These are phyloP conservation scores for Bovichtus diacanthus DNA, from an alignment of 2,797 vertebrate species.

Conservation along the genomic window DNA sequence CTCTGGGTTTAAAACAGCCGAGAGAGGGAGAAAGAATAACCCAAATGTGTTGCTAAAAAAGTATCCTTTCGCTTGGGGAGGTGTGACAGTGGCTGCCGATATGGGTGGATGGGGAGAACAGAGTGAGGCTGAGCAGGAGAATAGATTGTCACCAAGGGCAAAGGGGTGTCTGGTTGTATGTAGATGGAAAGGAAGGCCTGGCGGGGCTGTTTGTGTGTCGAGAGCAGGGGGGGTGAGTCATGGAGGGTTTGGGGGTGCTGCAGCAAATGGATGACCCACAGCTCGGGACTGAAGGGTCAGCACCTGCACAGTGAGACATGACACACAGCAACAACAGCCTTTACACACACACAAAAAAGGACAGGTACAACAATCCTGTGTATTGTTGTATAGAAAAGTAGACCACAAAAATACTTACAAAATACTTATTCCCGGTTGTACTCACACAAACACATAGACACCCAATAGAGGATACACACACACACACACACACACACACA, in stretches of 20 bases:
- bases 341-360: neutral
- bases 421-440: conserved; percentile 14
- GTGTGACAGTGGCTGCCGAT: conserved; percentile 48
- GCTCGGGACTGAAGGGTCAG: conserved; percentile 42
- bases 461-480: neutral
- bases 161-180: conserved; percentile 34
- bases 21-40: conserved; percentile 44
- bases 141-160: conserved; percentile 41
- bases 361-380: conserved; percentile 14
- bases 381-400: conserved; percentile 20
- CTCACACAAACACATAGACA: conserved; percentile 22
- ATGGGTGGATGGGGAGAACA: conserved; percentile 45
- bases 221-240: conserved; percentile 23
- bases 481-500: conserved; percentile 21
- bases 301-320: conserved; percentile 43
- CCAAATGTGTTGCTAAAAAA: conserved; percentile 54
- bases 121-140: conserved; percentile 35
- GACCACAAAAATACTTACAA: conserved; percentile 25
- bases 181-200: conserved; percentile 27
- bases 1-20: conserved; percentile 57
- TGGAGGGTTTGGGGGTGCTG: conserved; percentile 18
- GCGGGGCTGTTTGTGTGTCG: conserved; percentile 19
- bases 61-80: conserved; percentile 35
- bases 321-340: conserved; percentile 39
- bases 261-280: conserved; percentile 56